These are phyloP conservation scores for Parazoanthus darwini DNA, from an alignment of 92 coral and sea anemone species.

Conservation along the genomic window DNA sequence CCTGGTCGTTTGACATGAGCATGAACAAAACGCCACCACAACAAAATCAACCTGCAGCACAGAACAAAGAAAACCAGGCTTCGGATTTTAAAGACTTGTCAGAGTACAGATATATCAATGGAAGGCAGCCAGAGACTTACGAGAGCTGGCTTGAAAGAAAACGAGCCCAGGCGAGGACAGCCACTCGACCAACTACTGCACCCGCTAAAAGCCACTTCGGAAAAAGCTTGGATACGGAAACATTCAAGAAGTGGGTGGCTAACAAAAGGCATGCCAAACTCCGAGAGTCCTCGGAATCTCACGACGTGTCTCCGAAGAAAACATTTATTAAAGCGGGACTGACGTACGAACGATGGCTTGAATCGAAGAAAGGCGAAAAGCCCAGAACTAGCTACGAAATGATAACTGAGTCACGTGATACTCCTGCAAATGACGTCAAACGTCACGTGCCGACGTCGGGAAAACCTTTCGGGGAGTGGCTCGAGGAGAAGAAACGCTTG, in stretches of 20 bases:
- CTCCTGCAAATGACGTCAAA: slow-evolving; percentile 33
- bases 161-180: slow-evolving; percentile 56
- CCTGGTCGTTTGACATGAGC: slow-evolving; percentile 18
- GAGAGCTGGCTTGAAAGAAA: slow-evolving; percentile 89
- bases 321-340: slow-evolving; percentile 66
- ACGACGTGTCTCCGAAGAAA: slow-evolving; percentile 46
- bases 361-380: slow-evolving; percentile 62
- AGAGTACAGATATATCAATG: slow-evolving; percentile 48
- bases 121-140: slow-evolving; percentile 69
- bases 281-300: slow-evolving; percentile 61
- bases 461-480: slow-evolving; percentile 76
- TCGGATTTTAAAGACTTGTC: slow-evolving; percentile 41
- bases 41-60: slow-evolving; percentile 15
- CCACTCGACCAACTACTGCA: slow-evolving; percentile 66
- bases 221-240: slow-evolving; percentile 76
- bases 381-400: slow-evolving; percentile 45
- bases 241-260: slow-evolving; percentile 84
- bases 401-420: slow-evolving; percentile 53
- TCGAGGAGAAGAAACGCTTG: slow-evolving; percentile 71
- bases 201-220: slow-evolving; percentile 62
- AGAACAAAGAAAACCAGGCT: slow-evolving; percentile 31
- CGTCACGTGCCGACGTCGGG: slow-evolving; percentile 67
- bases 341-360: slow-evolving; percentile 92
- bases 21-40: slow-evolving; percentile 22
- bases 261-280: slow-evolving; percentile 56